These are phyloP conservation scores for Mormyrus proboscirostris DNA, from an alignment of 2,797 vertebrate genomes.

Conservation along the genomic window DNA sequence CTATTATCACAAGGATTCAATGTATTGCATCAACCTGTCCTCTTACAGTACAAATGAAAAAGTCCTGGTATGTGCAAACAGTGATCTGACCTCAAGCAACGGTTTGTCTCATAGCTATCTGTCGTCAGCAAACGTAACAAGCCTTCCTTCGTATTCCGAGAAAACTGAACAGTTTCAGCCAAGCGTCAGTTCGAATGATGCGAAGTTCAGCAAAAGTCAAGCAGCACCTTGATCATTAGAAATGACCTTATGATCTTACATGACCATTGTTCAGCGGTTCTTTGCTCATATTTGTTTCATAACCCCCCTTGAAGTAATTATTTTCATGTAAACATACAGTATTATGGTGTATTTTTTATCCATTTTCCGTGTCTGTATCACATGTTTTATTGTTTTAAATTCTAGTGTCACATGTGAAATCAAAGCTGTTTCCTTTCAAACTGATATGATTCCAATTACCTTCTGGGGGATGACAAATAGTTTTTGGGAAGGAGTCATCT, in stretches of 20 bases:
- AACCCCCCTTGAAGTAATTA: not conserved
- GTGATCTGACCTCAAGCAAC: not conserved
- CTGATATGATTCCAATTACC: not conserved
- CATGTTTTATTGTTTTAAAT: not conserved
- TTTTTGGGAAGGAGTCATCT: not conserved
- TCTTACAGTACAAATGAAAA: not conserved
- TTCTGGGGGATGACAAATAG: not conserved
- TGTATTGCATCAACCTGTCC: not conserved
- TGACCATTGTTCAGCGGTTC: not conserved
- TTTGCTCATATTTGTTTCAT: not conserved
- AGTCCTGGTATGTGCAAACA: not conserved
- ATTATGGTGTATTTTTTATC: not conserved
- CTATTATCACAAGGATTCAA: not conserved
- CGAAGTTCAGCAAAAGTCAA: not conserved
- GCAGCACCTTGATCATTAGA: not conserved
- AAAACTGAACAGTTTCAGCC: not conserved
- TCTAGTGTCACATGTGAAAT: not conserved
- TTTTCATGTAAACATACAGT: not conserved
- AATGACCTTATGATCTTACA: not conserved
- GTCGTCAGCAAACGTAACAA: not conserved
- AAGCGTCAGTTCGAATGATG: not conserved
- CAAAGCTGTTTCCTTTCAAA: not conserved
- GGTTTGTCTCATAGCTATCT: not conserved
- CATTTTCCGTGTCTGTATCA: not conserved
- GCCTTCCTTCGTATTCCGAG: not conserved